These are phyloP conservation scores for Troides helena DNA, from an alignment of 2,888 invertebrate genomes.

Conservation along the genomic window DNA sequence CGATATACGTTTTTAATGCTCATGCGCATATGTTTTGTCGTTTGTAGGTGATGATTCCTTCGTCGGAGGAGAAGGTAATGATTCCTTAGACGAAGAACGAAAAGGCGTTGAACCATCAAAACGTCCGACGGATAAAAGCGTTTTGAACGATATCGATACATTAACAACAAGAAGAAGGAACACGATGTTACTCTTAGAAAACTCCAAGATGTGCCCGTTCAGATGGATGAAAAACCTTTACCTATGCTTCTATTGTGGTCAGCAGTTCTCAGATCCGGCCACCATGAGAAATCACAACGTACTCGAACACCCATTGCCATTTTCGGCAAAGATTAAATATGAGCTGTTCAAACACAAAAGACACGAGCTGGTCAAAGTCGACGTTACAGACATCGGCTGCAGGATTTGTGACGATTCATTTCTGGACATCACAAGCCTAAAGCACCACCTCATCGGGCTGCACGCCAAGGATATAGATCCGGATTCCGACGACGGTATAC, in stretches of 20 bases:
- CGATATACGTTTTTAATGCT: slow-evolving; percentile 38
- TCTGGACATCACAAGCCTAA: slow-evolving; percentile 48
- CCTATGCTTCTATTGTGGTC: slow-evolving; percentile 64
- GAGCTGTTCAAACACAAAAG: slow-evolving; percentile 57
- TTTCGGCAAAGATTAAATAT: slow-evolving; percentile 44
- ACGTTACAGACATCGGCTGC: slow-evolving; percentile 59
- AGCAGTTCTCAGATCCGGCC: slow-evolving; percentile 54
- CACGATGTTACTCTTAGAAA: slow-evolving; percentile 54
- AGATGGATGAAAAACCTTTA: slow-evolving; percentile 67
- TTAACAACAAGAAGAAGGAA: slow-evolving; percentile 54
- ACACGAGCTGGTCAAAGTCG: slow-evolving; percentile 64
- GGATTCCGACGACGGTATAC: slow-evolving; percentile 52
- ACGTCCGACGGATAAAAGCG: slow-evolving; percentile 37
- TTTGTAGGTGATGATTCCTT: slow-evolving; percentile 65
- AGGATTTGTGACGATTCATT: slow-evolving; percentile 53
- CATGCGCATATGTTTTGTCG: slow-evolving; percentile 56
- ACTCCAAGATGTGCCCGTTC: slow-evolving; percentile 64
- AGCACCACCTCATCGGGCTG: slow-evolving; percentile 52
- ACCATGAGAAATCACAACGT: slow-evolving; percentile 50
- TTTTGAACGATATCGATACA: slow-evolving; percentile 43
- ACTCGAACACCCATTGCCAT: slow-evolving; percentile 43
- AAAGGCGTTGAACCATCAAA: slow-evolving; percentile 31
- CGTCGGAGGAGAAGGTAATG: slow-evolving; percentile 50
- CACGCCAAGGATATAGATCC: slow-evolving; percentile 54
- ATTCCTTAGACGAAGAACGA: slow-evolving; percentile 35